These are phyloP conservation scores for Parapsyche elsis DNA, from an alignment of 1,140 invertebrate species.

Conservation along the genomic window DNA sequence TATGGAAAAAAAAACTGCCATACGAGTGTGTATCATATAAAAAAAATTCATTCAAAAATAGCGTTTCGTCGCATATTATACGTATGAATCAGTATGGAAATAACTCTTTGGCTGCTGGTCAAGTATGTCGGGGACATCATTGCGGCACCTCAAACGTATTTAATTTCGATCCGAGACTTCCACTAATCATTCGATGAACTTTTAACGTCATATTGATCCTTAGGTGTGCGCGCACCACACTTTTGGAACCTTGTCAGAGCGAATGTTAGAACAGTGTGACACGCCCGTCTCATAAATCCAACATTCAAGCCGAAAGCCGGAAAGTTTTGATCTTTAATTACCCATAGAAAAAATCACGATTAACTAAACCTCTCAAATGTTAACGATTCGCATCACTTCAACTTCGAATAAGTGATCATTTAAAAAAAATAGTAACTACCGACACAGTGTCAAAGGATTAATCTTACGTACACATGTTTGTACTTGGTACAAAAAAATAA, in stretches of 20 bases:
- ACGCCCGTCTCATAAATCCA: neutral
- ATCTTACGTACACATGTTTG: too few relatives aligned
- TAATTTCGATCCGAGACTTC: slow-evolving; percentile 46
- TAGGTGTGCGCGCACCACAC: slow-evolving; percentile 4
- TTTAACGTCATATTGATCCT: slow-evolving; percentile 17
- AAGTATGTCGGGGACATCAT: slow-evolving; percentile 54
- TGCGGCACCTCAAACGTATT: too few relatives aligned
- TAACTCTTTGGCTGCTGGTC: slow-evolving; percentile 47
- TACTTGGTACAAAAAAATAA: too few relatives aligned
- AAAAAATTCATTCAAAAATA: slow-evolving; percentile 9
- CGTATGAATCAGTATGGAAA: slow-evolving; percentile 18
- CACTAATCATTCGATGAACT: slow-evolving; percentile 49
- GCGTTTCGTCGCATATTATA: slow-evolving; percentile 18
- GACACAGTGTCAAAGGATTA: too few relatives aligned
- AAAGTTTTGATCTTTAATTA: slow-evolving; percentile 3
- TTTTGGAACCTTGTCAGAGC: neutral
- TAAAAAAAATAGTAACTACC: too few relatives aligned
- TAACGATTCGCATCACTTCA: too few relatives aligned
- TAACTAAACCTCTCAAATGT: too few relatives aligned
- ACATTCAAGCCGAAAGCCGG: neutral
- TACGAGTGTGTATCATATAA: neutral
- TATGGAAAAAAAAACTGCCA: too few relatives aligned
- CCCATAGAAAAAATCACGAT: too few relatives aligned
- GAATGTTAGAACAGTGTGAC: neutral
- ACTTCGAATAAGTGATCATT: too few relatives aligned